Conservation (phyloP, 2,888 invertebrate species). For the Norana najaformis region DNA sequence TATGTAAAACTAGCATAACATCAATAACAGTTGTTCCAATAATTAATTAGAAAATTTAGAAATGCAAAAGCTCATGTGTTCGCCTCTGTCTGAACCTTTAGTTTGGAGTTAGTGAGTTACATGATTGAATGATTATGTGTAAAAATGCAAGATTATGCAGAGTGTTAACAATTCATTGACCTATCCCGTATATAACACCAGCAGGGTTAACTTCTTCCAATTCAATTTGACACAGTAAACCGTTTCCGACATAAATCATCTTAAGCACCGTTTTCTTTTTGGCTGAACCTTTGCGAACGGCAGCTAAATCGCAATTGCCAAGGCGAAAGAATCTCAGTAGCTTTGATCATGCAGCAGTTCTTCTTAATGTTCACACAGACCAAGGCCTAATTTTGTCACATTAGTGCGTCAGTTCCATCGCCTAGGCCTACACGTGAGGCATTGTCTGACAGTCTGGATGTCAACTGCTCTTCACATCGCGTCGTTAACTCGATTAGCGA, state of each 20-base stretch:
- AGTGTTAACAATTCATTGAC: no score
- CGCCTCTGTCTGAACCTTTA: no score
- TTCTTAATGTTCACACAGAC: neutral
- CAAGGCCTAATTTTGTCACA: neutral
- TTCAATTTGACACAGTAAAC: neutral
- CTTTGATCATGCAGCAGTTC: neutral
- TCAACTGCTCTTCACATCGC: no score
- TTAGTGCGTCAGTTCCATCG: neutral
- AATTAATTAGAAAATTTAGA: neutral
- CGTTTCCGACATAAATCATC: neutral
- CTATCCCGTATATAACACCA: no score
- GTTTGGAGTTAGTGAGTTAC: no score
- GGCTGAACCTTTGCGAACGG: neutral
- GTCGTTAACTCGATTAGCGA: neutral
- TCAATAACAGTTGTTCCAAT: neutral
- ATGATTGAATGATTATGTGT: no score
- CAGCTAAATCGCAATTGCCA: neutral
- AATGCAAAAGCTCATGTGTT: no score
- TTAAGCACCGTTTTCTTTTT: neutral
- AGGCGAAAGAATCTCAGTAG: neutral
- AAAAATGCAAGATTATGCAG: no score
- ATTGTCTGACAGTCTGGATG: neutral
- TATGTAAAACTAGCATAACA: neutral
- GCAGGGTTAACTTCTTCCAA: no score
- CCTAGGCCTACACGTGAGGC: neutral